Conservation (phyloP, 2,888 invertebrate genomes). For the Drosophila helvetica region DNA sequence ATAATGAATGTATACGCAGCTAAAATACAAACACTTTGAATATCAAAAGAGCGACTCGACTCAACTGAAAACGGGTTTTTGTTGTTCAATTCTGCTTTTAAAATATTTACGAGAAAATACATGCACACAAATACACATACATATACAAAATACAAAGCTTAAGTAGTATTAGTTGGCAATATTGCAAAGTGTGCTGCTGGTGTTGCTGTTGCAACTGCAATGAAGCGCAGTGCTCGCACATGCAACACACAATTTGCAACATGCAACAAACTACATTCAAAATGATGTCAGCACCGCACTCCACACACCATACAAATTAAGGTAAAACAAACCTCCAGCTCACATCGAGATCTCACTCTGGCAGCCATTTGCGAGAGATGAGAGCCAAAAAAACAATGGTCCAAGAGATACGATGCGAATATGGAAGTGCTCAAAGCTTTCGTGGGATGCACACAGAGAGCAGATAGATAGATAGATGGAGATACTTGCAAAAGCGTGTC, state of each 20-base stretch:
- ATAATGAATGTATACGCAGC: constrained; percentile 56
- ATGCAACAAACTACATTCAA: constrained; percentile 55
- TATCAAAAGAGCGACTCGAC: constrained; percentile 32
- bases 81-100: constrained; percentile 46
- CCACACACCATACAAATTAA: constrained; percentile 30
- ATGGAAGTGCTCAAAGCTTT: constrained; percentile 17
- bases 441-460: constrained; percentile 34
- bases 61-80: constrained; percentile 60
- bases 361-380: neutral
- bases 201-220: constrained; percentile 65
- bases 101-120: constrained; percentile 47
- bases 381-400: constrained; percentile 47
- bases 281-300: constrained; percentile 64
- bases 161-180: constrained; percentile 30
- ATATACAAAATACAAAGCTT: neutral
- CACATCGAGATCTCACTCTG: constrained; percentile 35
- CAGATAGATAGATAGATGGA: constrained; percentile 17
- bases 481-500: constrained; percentile 77
- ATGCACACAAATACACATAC: constrained; percentile 8
- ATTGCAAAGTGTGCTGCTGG: constrained; percentile 63
- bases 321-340: constrained; percentile 38
- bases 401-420: constrained; percentile 21
- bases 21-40: constrained; percentile 54
- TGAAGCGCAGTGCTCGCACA: constrained; percentile 73
- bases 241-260: constrained; percentile 58